Conservation (phyloP, 2,113 vertebrate genomes). For the Lamprologus sp. region DNA sequence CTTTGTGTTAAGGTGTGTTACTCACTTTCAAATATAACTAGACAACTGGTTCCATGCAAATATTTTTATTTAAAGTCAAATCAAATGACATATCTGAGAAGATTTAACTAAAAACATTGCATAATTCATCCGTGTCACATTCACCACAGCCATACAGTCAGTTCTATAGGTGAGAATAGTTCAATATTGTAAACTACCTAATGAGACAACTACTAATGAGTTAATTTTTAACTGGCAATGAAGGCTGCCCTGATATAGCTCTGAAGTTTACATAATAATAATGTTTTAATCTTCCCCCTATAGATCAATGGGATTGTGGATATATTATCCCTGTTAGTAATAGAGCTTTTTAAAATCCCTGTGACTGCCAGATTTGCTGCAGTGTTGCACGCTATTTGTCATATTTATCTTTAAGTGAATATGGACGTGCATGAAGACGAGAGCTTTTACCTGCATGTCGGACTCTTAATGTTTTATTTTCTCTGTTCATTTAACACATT, state of each 20-base stretch:
- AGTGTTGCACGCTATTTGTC: not conserved
- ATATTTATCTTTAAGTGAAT: not conserved
- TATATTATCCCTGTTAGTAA: not conserved
- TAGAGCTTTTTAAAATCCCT: not conserved
- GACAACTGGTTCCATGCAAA: not conserved
- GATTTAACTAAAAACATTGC: not conserved
- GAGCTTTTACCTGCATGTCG: too few relatives aligned
- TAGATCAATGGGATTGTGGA: not conserved
- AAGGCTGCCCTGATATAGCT: not conserved
- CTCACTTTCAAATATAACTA: not conserved
- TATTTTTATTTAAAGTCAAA: not conserved
- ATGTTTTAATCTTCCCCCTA: not conserved
- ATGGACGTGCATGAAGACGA: not conserved
- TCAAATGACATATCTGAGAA: not conserved
- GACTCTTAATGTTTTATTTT: not conserved
- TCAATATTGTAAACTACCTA: not conserved
- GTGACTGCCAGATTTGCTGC: not conserved
- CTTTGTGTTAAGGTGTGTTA: not conserved
- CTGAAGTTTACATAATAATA: not conserved
- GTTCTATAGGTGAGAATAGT: not conserved
- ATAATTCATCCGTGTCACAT: not conserved
- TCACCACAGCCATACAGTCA: not conserved
- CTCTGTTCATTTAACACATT: not conserved
- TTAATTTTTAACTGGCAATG: not conserved
- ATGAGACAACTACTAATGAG: not conserved